Base-by-base conservation (phyloP, 2,797 vertebrate species). In the Pseudochirops corinnae region DNA sequence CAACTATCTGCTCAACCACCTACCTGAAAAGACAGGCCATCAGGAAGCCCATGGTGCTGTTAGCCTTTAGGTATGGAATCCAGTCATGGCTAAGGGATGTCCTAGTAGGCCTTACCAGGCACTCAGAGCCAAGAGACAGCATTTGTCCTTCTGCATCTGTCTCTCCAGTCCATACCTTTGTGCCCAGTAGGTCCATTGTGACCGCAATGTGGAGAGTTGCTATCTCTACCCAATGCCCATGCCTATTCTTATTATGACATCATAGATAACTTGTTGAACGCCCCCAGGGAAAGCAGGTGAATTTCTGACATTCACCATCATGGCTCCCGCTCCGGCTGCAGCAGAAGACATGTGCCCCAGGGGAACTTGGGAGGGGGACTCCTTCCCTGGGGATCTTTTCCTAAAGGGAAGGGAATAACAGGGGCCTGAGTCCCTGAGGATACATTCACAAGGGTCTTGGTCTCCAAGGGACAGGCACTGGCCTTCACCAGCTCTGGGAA, bases 221-320 rank as follows among this genome's bases (percentile, higher is more conserved):
- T 55, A 56, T 93, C 56, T 95, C 82, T 50, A 87, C 50, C 13
- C 55, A 91, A 0, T 4, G 50, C 21, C 24, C n/a, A 28, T 94
- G 56, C 39, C 58, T 94, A 16, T 52, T 95, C 62, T 90, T 90
- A 95, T 93, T 95, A 95, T 93, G 31, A 96, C 91, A 96, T 94
- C 58, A 92, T 33, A 55, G 74, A 87, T 50, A 31, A 74, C 82
- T 33, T 92, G 67, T 90, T 60, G 67, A 96, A 60, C 82, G 58
- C 82, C 92, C 50, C 26, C 55, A 90, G 55, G 67, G 39, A 56
- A 93, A 96, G 67, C 55, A 93, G 46, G 50, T 87, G 26, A 93
- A 12, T 33, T 60, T 95, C 53, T 97, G 58, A 55, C 26, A 90
- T 87, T 87, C 74, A 82, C n/a, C 67, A 82, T 46, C 67, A 94